phyloP scores from a whole-genome alignment of 2,113 vertebrate species.

The Rattus norvegicus region GRCr8 NC_086023.1:94393501-94394000 shows the following conservation, averaged over 20 bases:
- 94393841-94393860: constrained; percentile 23
- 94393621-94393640: not conserved
- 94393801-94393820: not conserved
- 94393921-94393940: not conserved
- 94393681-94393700: not conserved
- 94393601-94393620: not conserved
- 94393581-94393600: not conserved
- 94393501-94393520: not conserved
- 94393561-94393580: not conserved
- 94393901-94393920: not conserved
- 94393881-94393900: not conserved
- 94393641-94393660: not conserved
- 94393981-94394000: not conserved
- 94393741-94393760: not conserved
- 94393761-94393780: not conserved
- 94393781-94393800: not conserved
- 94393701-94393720: not conserved
- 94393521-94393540: not conserved
- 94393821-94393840: not conserved
- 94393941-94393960: not conserved
- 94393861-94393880: constrained; percentile 22
- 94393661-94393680: not conserved
- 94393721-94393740: not conserved
- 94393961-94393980: not conserved
- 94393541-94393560: constrained; percentile 4